Conservation (phyloP, 2,888 invertebrate species). For the Drosophila limbata region DNA sequence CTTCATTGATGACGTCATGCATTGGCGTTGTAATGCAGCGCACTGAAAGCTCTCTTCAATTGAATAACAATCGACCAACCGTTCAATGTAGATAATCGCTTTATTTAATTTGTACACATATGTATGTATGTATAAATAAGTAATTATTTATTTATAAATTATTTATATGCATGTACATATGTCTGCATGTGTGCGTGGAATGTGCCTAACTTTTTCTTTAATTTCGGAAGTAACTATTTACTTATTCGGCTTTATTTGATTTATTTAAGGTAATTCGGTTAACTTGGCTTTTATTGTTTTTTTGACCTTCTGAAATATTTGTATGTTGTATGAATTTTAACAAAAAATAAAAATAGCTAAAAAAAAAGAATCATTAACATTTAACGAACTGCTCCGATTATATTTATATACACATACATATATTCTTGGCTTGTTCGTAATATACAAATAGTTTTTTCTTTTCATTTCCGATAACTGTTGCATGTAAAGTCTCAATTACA, state of each 20-base stretch:
- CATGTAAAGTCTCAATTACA: slow-evolving; percentile 56
- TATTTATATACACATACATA: slow-evolving; percentile 14
- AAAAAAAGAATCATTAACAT: slow-evolving; percentile 9
- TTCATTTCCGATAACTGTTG: slow-evolving; percentile 38
- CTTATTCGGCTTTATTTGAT: slow-evolving; percentile 1
- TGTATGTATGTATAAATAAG: slow-evolving; percentile 19
- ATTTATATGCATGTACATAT: slow-evolving; percentile 19
- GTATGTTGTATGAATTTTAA: slow-evolving; percentile 18
- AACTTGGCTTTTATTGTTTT: slow-evolving; percentile 25
- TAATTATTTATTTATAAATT: slow-evolving; percentile 31
- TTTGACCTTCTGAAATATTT: slow-evolving; percentile 22
- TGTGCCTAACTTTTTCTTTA: slow-evolving; percentile 23
- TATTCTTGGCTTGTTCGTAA: slow-evolving; percentile 10
- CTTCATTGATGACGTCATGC: slow-evolving; percentile 9
- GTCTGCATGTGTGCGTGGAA: slow-evolving; percentile 20
- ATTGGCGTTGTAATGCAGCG: slow-evolving; percentile 1
- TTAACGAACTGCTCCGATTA: slow-evolving; percentile 5
- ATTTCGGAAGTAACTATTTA: slow-evolving; percentile 33
- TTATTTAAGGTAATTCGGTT: slow-evolving; percentile 24
- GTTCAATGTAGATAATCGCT: slow-evolving; percentile 32
- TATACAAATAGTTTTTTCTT: slow-evolving; percentile 19
- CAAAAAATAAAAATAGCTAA: slow-evolving; percentile 33
- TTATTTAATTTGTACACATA: slow-evolving; percentile 54
- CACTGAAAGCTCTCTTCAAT: slow-evolving; percentile 5
- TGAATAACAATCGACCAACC: slow-evolving; percentile 1